Base-by-base conservation (phyloP, 2,888 invertebrate species). In the Dascillus cervinus region DNA sequence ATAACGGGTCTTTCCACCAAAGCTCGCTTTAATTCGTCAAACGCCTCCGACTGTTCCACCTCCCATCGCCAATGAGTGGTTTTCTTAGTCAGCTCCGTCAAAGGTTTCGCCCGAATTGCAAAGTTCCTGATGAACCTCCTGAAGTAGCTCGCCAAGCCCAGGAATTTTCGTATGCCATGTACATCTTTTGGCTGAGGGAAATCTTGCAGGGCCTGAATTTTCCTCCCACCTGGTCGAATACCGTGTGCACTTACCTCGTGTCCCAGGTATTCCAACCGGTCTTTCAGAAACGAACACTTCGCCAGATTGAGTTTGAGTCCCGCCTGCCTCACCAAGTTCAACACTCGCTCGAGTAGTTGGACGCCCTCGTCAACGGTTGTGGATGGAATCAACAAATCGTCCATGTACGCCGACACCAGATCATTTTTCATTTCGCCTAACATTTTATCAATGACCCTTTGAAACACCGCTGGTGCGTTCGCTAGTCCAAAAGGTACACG, bases 101-200 rank as follows among this genome's bases (percentile, higher is more conserved):
- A 17, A 4, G 43, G 43, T 4, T 17, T 8, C 3, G 46, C 41
- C 4, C 40, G 31, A 1, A 31, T 14, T 3, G 46, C 39, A 26
- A 49, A 50, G 3, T 31, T 11, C 4, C 22, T 22, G 0, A 49
- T 40, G 27, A 47, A 51, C 22, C 44, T 49, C 2, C 49, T 22
- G 10, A 51, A 52, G 32, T 41, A 52, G 1, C 37, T 34, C 1
- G 52, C 43, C 2, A 53, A 26, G 2, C 52, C 49, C 15, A 50
- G n/a, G 23, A 52, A 52, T 6, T 42, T 34, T 22, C 44, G 29
- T 3, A 51, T 30, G 14, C 46, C 37, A 1, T 42, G 39, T 2
- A 42, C 37, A 25, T 30, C 43, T 3, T 9, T 21, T 3, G 50
- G 50, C 2, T 13, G 13, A 4, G 41, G 39, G 23, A 44, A 49